A percentile compares a stretch with the other conserved stretches of the same genome.
phyloP scores from a whole-genome alignment of 2,888 invertebrate species.

The Phyllotreta cruciferae region DNA sequence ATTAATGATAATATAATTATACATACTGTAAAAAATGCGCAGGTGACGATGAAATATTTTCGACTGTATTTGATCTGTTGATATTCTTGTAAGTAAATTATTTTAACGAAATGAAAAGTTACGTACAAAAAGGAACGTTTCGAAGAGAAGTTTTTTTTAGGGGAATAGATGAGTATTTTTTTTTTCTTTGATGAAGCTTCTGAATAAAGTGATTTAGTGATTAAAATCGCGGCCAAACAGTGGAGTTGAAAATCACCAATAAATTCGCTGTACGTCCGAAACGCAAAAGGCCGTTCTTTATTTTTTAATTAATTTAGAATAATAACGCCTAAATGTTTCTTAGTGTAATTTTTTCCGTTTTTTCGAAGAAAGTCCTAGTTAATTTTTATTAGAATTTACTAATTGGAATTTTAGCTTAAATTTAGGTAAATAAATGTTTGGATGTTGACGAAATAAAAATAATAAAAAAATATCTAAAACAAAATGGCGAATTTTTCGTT shows the following conservation, averaged over 20 bases:
- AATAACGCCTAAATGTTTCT: conserved; percentile 16
- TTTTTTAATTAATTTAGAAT: no score
- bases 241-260: no score
- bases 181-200: no score
- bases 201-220: no score
- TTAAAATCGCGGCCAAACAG: no score
- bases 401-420: conserved; percentile 44
- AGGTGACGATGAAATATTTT: conserved; percentile 43
- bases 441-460: conserved; percentile 43
- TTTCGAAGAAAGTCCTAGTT: conserved; percentile 40
- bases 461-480: neutral
- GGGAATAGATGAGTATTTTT: no score
- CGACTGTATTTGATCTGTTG: conserved; percentile 40
- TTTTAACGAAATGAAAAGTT: conserved; percentile 33
- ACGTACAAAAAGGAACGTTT: conserved; percentile 41
- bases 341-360: conserved; percentile 30
- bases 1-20: conserved; percentile 42
- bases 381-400: conserved; percentile 37
- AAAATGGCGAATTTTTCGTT: conserved; percentile 18
- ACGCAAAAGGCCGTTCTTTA: neutral
- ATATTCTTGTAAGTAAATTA: conserved; percentile 39
- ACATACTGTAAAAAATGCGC: conserved; percentile 46
- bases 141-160: conserved; percentile 12
- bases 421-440: conserved; percentile 50
- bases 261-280: no score